Evolutionary conservation across 1,140 invertebrate species (phyloP).

Genomic region (Drosophila saltans): DNA sequence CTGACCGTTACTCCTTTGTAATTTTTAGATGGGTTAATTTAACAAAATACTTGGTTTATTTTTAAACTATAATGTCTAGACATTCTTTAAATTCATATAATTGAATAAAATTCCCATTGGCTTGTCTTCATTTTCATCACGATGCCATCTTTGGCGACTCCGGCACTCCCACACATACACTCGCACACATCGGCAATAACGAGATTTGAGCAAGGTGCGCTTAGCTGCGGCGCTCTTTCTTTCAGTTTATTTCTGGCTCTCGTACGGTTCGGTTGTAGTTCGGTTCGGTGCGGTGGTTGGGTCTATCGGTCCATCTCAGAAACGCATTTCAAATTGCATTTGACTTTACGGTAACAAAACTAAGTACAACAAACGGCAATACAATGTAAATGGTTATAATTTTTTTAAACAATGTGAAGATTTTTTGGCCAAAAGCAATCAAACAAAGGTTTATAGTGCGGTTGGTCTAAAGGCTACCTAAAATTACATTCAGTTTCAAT

Average conservation of each 20-base stretch:
- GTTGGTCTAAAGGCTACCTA: too few species aligned
- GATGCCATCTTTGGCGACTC: conserved; percentile 39
- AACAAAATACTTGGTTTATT: too few species aligned
- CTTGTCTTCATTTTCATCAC: conserved; percentile 34
- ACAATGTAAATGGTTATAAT: not conserved
- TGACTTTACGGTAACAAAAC: not conserved
- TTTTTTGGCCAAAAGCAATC: not conserved
- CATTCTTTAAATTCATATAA: not conserved
- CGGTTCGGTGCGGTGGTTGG: conserved; percentile 28
- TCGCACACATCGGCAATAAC: conserved; percentile 53
- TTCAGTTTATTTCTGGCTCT: conserved; percentile 79
- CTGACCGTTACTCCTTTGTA: too few species aligned
- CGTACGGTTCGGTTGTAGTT: conserved; percentile 62
- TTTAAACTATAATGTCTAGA: too few species aligned
- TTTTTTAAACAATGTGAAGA: not conserved
- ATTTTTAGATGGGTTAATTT: too few species aligned
- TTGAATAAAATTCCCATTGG: not conserved
- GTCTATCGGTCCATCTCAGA: conserved; percentile 28
- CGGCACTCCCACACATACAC: conserved; percentile 45
- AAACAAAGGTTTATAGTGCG: too few species aligned
- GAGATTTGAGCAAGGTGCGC: conserved; percentile 77
- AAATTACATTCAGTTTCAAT: too few species aligned
- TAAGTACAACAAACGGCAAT: not conserved
- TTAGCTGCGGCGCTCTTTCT: conserved; percentile 62
- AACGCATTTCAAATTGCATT: conserved; percentile 13